Conservation (phyloP, 1,140 invertebrate species). For the Drosophila orena region DNA sequence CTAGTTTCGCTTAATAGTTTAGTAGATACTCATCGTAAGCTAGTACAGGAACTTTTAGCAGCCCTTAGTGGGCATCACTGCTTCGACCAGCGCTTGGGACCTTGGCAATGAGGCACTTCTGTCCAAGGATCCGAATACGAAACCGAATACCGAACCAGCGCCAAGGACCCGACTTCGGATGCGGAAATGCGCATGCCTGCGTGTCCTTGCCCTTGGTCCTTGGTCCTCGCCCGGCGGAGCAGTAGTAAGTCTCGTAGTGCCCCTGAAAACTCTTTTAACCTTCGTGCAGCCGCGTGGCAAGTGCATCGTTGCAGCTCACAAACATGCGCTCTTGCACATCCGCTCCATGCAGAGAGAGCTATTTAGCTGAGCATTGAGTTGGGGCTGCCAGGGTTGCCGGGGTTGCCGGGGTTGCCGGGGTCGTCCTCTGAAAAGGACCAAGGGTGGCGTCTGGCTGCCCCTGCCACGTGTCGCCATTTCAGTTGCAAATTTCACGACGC, state of each 20-base stretch:
- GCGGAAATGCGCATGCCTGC: constrained; percentile 82
- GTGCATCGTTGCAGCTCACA: constrained; percentile 59
- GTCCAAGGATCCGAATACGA: constrained; percentile 31
- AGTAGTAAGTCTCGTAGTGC: constrained; percentile 54
- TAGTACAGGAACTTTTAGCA: too few species aligned
- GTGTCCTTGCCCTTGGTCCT: constrained; percentile 82
- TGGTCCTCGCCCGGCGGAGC: constrained; percentile 33
- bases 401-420: neutral
- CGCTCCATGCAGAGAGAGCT: constrained; percentile 15
- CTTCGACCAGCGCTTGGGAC: constrained; percentile 35
- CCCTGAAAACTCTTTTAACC: constrained; percentile 79
- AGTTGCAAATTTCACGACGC: constrained; percentile 51
- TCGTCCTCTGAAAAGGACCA: constrained; percentile 10
- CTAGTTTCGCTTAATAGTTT: too few species aligned
- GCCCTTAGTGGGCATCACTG: neutral
- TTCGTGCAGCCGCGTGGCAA: constrained; percentile 70
- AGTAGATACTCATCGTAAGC: too few species aligned
- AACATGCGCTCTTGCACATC: constrained; percentile 64
- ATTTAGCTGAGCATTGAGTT: neutral
- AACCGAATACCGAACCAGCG: constrained; percentile 1
- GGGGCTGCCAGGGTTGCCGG: neutral
- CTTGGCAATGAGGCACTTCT: constrained; percentile 57
- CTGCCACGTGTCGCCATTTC: constrained; percentile 39
- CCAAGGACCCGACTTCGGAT: constrained; percentile 50
- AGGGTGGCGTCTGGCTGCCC: constrained; percentile 75